Evolutionary conservation across 1,140 invertebrate species (phyloP), one percentile per base, ranked within the genome.

Genomic region (Chrysomallon squamiferum): DNA sequence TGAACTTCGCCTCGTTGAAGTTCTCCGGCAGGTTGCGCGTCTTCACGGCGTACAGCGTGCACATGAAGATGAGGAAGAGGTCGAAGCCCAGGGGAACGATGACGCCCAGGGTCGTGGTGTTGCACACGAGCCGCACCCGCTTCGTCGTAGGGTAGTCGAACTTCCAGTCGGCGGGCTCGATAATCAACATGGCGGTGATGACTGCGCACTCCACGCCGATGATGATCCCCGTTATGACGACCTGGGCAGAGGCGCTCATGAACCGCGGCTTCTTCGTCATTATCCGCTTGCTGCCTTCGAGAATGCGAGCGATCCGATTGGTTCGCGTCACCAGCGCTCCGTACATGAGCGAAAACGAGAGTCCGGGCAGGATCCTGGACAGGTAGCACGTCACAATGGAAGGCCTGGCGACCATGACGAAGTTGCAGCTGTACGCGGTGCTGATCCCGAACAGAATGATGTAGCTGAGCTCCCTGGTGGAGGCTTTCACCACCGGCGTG

Each of bases 11-110:
- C 68, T 85, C 84, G 84, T 95, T 95, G 80, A 95, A 95, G 81
- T 95, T 95, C 84, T 94, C 93, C 0, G 93, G 93, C 45, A 95
- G 88, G 77, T 94, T 94, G 18, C 93, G 84, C 0, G 93, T 95
- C 84, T 94, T 94, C 11, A 95, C 87, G 0, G 93, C 93, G 81
- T 94, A 95, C 11, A 93, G 81, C 1, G 93, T 95, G 75, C 93
- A 95, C 66, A 94, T 87, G 4, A 89, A 87, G 29, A 95, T 91
- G 0, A 95, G 87, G 65, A 94, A 86, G 69, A 93, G 90, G 78
- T 93, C 92, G 81, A 93, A 95, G 1, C 91, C 89, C 43, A 95
- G 88, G 0, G 94, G 93, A 9, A 89, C 89, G 2, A 94, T 85
- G 50, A 94, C 90, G 0, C 91, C 91, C 86, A 89, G 49, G 80